Conservation (phyloP, 1,140 invertebrate genomes). For the Drosophila nebulosa region DNA sequence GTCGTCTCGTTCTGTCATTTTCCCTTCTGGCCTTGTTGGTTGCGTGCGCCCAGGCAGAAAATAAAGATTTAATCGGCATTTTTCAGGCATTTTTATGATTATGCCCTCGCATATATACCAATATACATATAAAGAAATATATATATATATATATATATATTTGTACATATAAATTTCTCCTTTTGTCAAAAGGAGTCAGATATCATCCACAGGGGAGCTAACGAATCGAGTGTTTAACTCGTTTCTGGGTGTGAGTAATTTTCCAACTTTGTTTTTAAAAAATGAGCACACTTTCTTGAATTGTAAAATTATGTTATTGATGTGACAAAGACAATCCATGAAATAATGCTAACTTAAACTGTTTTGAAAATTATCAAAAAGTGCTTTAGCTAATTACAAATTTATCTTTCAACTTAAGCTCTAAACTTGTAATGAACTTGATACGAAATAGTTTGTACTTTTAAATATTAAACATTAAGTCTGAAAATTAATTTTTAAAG, state of each 20-base stretch:
- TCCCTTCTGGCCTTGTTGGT: conserved; percentile 7
- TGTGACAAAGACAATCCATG: too few relatives aligned
- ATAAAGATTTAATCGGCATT: conserved; percentile 77
- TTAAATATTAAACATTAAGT: too few relatives aligned
- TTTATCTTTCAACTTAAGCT: too few relatives aligned
- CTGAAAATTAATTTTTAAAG: too few relatives aligned
- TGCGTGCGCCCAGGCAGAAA: conserved; percentile 65
- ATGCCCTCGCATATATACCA: conserved; percentile 7
- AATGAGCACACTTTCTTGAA: not conserved
- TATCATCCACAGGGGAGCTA: conserved; percentile 20
- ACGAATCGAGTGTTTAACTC: conserved; percentile 24
- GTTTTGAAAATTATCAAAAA: too few relatives aligned
- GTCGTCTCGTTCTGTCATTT: not conserved
- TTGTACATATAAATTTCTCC: not conserved
- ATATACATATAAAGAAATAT: not conserved
- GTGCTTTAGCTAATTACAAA: too few relatives aligned
- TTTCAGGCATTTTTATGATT: conserved; percentile 54
- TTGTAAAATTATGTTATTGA: too few relatives aligned
- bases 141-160: not conserved
- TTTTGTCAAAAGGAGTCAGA: not conserved
- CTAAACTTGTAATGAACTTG: too few relatives aligned
- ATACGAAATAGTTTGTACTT: too few relatives aligned
- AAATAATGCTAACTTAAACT: too few relatives aligned
- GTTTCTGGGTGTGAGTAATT: not conserved
- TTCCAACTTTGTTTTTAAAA: not conserved